phyloP scores from a whole-genome alignment of 2,113 vertebrate genomes.

The Sapayoa aenigma region DNA sequence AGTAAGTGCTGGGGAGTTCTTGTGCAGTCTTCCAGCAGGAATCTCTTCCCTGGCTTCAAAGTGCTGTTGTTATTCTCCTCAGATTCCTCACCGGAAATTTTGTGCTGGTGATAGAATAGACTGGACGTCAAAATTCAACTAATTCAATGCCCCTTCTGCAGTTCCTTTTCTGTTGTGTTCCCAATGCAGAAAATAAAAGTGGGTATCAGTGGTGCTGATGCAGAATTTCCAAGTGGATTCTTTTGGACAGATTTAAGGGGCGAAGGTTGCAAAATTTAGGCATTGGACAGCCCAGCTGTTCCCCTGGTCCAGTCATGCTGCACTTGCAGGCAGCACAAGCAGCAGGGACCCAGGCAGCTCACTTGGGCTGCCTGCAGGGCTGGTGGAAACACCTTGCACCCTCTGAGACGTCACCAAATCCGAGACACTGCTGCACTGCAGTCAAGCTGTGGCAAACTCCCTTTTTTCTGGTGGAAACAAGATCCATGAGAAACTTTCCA shows the following conservation, averaged over 20 bases:
- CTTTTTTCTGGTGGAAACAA: background rate
- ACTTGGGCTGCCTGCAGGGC: background rate
- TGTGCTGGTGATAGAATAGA: background rate
- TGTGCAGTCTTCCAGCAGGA: background rate
- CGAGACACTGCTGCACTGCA: fast-evolving
- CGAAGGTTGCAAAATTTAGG: background rate
- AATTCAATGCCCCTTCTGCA: background rate
- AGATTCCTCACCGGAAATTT: background rate
- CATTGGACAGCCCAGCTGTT: background rate
- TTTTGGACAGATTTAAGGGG: background rate
- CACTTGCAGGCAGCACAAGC: fast-evolving
- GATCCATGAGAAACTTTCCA: background rate
- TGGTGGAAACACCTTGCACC: fast-evolving
- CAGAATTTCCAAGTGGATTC: background rate
- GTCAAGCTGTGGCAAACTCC: fast-evolving
- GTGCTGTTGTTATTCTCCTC: background rate
- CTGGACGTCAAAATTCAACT: fast-evolving
- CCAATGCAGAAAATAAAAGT: background rate
- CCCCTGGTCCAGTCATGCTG: fast-evolving
- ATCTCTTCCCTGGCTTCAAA: background rate
- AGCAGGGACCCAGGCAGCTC: background rate
- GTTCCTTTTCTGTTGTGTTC: background rate
- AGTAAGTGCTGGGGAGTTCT: background rate
- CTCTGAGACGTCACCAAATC: background rate
- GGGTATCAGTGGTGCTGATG: too few relatives aligned